Conservation (phyloP, 2,888 invertebrate genomes). For the Mellilla xanthometata region DNA sequence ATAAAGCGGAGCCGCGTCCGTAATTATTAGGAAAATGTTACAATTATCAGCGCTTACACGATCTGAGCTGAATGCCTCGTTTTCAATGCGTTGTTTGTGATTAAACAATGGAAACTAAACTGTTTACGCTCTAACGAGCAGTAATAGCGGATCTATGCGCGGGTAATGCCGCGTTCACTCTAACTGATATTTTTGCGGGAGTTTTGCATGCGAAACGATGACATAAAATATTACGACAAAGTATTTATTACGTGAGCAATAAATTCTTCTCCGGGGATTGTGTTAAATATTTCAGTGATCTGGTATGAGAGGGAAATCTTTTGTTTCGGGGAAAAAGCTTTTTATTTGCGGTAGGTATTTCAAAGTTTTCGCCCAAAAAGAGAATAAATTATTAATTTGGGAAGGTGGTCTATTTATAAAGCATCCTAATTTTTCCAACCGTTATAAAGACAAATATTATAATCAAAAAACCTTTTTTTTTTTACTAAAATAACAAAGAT, state of each 20-base stretch:
- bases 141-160: constrained; percentile 43
- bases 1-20: constrained; percentile 39
- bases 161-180: constrained; percentile 24
- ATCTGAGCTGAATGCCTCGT: constrained; percentile 55
- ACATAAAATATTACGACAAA: constrained; percentile 35
- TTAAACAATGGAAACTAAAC: constrained; percentile 72
- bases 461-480: no score
- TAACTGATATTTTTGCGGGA: constrained; percentile 29
- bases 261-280: constrained; percentile 29
- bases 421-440: constrained; percentile 1
- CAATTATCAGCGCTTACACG: constrained; percentile 62
- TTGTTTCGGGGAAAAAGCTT: constrained; percentile 24
- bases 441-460: constrained; percentile 5
- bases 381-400: constrained; percentile 1
- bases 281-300: constrained; percentile 26
- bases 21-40: constrained; percentile 69
- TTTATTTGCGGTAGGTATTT: constrained; percentile 32
- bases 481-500: no score
- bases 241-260: constrained; percentile 31
- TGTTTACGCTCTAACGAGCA: constrained; percentile 64
- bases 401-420: constrained; percentile 19
- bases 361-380: background rate
- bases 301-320: constrained; percentile 21
- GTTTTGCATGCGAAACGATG: constrained; percentile 29
- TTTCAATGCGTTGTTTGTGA: constrained; percentile 50